Base-by-base conservation (phyloP, 2,888 invertebrate genomes). In the Gymnosoma rotundatum region DNA sequence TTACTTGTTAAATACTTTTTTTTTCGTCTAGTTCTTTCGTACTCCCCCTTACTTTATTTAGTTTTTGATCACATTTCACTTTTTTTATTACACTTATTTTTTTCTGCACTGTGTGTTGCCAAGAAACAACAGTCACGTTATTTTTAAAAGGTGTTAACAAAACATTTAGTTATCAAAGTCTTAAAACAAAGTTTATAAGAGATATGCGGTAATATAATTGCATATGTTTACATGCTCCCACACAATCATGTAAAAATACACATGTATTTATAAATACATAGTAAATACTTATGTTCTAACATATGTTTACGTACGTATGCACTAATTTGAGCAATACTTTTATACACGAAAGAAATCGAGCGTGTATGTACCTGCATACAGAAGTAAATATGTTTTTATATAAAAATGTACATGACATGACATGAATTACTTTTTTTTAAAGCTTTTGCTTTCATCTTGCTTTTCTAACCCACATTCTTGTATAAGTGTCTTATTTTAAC, bases 141-240 rank as follows among this genome's bases (percentile, higher is more conserved):
- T 52, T 63, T 58, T 73, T 4, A 69, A 69, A 67, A 66, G 63
- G 83, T 74, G 83, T 78, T 83, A 74, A 63, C 61, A 61, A 69
- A 64, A 64, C 63, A 38, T 69, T 75, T 75, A 50, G 64, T 81
- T 75, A 61, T 21, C 54, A 69, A 75, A 56, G 56, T 52, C 32
- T 70, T 58, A 42, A 64, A 20, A 45, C 48, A 56, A 48, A 36
- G 5, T 1, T n/a, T 20, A 18, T 10, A 12, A 18, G 2, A 16
- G 9, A 9, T 21, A 42, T 54, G 45, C 42, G 45, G 54, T 75
- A 66, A 66, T 75, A 66, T 75, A 75, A 75, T 75, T 70, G 42
- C 63, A 45, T 21, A 54, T 73, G 73, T 66, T 73, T 73, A 66
- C 64, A 73, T 60, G 70, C 38, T 73, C 12, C 52, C 50, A 66